phyloP scores from a whole-genome alignment of 1,140 invertebrate genomes.

The Drosophila parvula region DNA sequence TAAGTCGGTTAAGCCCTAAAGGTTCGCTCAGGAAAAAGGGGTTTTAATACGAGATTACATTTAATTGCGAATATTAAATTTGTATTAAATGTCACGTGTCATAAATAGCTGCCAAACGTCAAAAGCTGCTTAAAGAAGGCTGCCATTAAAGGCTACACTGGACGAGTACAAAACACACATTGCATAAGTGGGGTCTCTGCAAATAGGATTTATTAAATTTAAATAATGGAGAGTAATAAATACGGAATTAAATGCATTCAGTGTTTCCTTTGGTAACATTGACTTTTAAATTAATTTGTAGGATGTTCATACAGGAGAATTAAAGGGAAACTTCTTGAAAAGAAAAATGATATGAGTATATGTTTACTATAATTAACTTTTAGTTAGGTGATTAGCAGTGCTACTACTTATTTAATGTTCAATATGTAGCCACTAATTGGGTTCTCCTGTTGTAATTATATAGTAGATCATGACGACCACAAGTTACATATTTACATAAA shows the following conservation, averaged over 20 bases:
- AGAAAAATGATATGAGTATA: neutral
- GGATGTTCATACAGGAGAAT: neutral
- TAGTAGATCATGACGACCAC: neutral
- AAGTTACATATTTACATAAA: neutral
- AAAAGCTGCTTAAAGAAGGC: constrained; percentile 35
- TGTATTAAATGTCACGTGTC: constrained; percentile 43
- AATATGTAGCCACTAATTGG: neutral
- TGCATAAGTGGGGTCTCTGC: neutral
- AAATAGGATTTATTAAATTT: neutral
- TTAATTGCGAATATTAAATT: constrained; percentile 55
- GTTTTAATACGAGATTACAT: constrained; percentile 40
- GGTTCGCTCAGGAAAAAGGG: constrained; percentile 25
- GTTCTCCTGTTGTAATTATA: neutral
- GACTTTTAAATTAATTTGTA: neutral
- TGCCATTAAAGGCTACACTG: neutral
- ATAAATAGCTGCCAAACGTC: constrained; percentile 31
- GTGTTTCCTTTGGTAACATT: neutral
- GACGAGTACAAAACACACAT: neutral
- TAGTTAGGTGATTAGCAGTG: neutral
- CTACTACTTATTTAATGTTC: neutral
- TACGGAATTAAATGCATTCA: neutral
- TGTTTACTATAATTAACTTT: neutral
- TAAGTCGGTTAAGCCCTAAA: constrained; percentile 36
- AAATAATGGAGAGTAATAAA: neutral
- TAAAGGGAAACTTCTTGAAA: neutral